These are phyloP conservation scores for Pungitius pungitius DNA, from an alignment of 2,113 vertebrate species.

Conservation along the genomic window DNA sequence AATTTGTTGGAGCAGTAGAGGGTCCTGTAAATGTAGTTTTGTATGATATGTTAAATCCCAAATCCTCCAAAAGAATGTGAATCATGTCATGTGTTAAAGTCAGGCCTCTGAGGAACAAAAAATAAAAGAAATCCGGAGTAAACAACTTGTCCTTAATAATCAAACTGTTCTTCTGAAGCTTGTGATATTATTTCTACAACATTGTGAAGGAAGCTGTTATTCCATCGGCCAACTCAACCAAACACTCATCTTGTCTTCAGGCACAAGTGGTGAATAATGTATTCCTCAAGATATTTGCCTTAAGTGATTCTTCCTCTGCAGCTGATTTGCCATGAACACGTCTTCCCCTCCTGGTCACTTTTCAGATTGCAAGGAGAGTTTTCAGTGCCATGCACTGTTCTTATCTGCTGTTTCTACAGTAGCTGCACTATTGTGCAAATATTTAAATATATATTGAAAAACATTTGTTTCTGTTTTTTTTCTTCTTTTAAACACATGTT, in stretches of 20 bases:
- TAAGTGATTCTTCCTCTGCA: background rate
- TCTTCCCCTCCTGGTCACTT: slow-evolving; percentile 53
- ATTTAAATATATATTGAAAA: background rate
- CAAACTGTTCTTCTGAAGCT: background rate
- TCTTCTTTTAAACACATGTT: background rate
- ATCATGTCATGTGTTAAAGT: background rate
- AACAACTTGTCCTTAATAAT: background rate
- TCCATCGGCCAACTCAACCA: background rate
- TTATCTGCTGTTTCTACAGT: background rate
- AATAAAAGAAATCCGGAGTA: background rate
- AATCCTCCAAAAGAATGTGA: background rate
- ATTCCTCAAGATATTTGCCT: background rate
- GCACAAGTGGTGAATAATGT: background rate
- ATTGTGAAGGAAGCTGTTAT: background rate
- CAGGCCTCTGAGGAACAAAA: background rate
- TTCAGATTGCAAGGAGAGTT: slow-evolving; percentile 15
- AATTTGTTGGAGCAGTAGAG: background rate
- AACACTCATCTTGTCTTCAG: no score
- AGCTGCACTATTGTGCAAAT: background rate
- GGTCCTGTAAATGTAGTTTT: background rate
- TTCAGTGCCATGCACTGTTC: background rate
- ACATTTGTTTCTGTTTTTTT: no score
- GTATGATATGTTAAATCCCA: background rate
- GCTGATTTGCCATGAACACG: slow-evolving; percentile 4
- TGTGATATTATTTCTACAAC: background rate